phyloP scores from a whole-genome alignment of 1,140 invertebrate genomes.

The Orius insidiosus region DNA sequence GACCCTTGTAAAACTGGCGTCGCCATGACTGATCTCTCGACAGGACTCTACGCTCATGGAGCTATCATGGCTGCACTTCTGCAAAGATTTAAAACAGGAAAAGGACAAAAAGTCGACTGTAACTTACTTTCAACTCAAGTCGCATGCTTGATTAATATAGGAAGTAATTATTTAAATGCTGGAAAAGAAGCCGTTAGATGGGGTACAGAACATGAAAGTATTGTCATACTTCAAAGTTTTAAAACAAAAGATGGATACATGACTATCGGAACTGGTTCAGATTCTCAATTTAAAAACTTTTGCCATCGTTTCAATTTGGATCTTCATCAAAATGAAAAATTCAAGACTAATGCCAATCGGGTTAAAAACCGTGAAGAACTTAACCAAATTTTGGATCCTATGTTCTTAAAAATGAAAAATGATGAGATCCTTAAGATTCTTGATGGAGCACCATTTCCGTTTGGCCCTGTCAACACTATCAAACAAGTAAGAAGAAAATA shows the following conservation, averaged over 20 bases:
- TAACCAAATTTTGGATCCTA: conserved; percentile 38
- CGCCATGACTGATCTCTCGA: conserved; percentile 81
- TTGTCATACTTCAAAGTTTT: conserved; percentile 88
- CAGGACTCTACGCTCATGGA: conserved; percentile 87
- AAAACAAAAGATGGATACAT: conserved; percentile 64
- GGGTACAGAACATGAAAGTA: conserved; percentile 84
- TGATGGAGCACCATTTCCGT: conserved; percentile 59
- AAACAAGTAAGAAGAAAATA: conserved; percentile 31
- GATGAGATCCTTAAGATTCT: conserved; percentile 61
- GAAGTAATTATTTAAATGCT: conserved; percentile 78
- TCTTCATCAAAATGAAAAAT: conserved; percentile 44
- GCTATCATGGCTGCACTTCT: conserved; percentile 83
- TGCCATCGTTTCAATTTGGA: conserved; percentile 42
- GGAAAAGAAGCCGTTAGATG: conserved; percentile 54
- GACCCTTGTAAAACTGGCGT: conserved; percentile 84
- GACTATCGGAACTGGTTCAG: conserved; percentile 66
- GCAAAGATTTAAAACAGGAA: conserved; percentile 54
- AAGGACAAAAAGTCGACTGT: conserved; percentile 84
- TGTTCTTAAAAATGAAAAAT: conserved; percentile 48
- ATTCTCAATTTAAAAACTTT: conserved; percentile 55
- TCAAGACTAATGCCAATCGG: conserved; percentile 48
- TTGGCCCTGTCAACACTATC: conserved; percentile 78
- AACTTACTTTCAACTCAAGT: conserved; percentile 87
- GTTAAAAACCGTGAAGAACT: conserved; percentile 60
- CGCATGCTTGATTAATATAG: conserved; percentile 74